phyloP scores from a whole-genome alignment of 2,113 vertebrate genomes.

The Labeo catla region DNA sequence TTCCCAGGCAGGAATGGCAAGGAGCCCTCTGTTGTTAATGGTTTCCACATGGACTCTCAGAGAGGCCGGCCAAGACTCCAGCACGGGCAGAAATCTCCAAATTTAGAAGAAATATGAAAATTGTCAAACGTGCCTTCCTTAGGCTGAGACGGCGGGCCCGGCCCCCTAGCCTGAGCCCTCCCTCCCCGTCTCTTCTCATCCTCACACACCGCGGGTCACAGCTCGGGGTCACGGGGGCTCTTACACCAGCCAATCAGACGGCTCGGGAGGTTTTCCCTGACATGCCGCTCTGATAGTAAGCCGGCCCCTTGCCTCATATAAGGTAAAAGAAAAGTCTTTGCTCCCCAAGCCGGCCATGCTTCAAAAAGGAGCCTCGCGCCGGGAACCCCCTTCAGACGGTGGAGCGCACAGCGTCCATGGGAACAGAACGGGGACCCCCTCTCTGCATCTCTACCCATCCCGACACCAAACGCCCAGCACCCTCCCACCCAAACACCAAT shows the following conservation, averaged over 20 bases:
- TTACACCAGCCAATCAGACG: constrained; percentile 79
- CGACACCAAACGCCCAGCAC: constrained; percentile 1
- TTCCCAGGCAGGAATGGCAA: constrained; percentile 80
- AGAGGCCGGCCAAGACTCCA: constrained; percentile 79
- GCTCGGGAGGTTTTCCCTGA: constrained; percentile 73
- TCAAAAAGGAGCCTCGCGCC: constrained; percentile 71
- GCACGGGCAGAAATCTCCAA: constrained; percentile 94
- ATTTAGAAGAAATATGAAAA: constrained; percentile 99
- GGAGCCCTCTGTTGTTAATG: constrained; percentile 78
- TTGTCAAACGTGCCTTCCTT: constrained; percentile 87
- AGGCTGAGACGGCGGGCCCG: constrained; percentile 80
- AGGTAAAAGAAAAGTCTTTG: constrained; percentile 84
- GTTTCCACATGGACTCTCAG: constrained; percentile 88
- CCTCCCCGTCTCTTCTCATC: constrained; percentile 47
- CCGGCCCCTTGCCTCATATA: constrained; percentile 89
- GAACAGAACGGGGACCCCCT: constrained; percentile 6
- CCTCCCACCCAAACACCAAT: background rate
- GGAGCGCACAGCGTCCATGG: constrained; percentile 49
- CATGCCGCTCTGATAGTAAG: constrained; percentile 70
- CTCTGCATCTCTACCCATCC: constrained; percentile 3
- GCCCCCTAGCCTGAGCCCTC: constrained; percentile 26
- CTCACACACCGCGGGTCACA: constrained; percentile 71
- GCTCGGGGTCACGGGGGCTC: constrained; percentile 73
- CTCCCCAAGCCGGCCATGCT: constrained; percentile 60
- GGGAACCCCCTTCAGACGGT: constrained; percentile 55